Percentiles rank a stretch among this genome's conserved stretches.
Conservation (phyloP, 2,888 invertebrate genomes). For the Adelphocoris suturalis region DNA sequence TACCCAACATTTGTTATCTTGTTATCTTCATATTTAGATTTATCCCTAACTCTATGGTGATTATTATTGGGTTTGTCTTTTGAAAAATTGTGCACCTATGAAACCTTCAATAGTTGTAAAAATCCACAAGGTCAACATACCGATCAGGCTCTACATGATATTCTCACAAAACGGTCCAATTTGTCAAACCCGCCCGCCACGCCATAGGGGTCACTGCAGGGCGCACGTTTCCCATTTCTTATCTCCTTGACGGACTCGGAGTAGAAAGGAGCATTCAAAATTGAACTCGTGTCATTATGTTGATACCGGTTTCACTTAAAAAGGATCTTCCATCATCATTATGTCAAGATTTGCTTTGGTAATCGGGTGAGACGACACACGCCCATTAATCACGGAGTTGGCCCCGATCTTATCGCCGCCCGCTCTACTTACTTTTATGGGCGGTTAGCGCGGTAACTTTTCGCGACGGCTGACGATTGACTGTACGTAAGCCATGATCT, state of each 20-base stretch:
- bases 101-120: too few species aligned
- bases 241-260: conserved; percentile 10
- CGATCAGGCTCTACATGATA: background rate
- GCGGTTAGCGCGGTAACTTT: background rate
- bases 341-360: conserved; percentile 68
- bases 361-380: conserved; percentile 56
- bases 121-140: background rate
- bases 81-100: too few species aligned
- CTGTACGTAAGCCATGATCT: background rate
- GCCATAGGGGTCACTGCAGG: conserved; percentile 5
- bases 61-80: too few species aligned
- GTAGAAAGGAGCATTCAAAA: conserved; percentile 38
- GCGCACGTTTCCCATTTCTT: conserved; percentile 13
- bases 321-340: conserved; percentile 65
- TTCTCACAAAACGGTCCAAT: conserved; percentile 5
- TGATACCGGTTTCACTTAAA: conserved; percentile 65
- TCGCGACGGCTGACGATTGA: background rate
- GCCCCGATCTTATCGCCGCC: conserved; percentile 43
- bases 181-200: background rate
- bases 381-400: conserved; percentile 67
- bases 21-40: too few species aligned
- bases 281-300: conserved; percentile 60
- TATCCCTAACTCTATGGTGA: too few species aligned
- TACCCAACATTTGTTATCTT: too few species aligned
- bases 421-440: conserved; percentile 31